Conservation (phyloP, 2,113 vertebrate genomes). For the Solea solea region DNA sequence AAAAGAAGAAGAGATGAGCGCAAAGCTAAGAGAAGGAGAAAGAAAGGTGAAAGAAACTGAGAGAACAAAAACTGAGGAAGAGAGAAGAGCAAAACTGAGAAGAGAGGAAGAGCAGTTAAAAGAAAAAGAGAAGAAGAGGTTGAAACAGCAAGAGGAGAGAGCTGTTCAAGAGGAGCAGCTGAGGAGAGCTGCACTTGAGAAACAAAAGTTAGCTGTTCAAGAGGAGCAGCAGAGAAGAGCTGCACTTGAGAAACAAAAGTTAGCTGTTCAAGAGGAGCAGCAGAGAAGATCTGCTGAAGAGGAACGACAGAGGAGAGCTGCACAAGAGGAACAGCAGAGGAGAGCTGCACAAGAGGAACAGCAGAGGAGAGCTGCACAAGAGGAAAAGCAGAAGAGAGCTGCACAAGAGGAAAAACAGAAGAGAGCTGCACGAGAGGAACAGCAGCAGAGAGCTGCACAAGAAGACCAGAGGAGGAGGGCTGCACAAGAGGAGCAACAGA, state of each 20-base stretch:
- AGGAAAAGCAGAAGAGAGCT: constrained; percentile 11
- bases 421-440: constrained; percentile 1
- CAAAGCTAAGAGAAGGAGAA: constrained; percentile 29
- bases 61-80: constrained; percentile 13
- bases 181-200: background rate
- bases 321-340: background rate
- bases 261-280: constrained; percentile 4
- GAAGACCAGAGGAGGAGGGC: background rate
- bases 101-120: constrained; percentile 8
- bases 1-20: constrained; percentile 21
- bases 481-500: constrained; percentile 7
- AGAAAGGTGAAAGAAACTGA: constrained; percentile 10
- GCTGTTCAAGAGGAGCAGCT: background rate
- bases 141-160: constrained; percentile 7
- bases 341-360: constrained; percentile 4
- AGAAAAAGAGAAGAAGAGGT: background rate
- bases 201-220: background rate
- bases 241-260: background rate
- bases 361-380: background rate
- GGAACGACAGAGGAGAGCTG: constrained; percentile 1
- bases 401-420: constrained; percentile 16
- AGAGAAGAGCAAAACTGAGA: constrained; percentile 8
- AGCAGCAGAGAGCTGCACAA: background rate
- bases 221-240: background rate
- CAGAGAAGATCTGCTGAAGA: background rate